Base-by-base conservation (phyloP, 1,140 invertebrate genomes). In the Pseudomyrmex flavicornis region DNA sequence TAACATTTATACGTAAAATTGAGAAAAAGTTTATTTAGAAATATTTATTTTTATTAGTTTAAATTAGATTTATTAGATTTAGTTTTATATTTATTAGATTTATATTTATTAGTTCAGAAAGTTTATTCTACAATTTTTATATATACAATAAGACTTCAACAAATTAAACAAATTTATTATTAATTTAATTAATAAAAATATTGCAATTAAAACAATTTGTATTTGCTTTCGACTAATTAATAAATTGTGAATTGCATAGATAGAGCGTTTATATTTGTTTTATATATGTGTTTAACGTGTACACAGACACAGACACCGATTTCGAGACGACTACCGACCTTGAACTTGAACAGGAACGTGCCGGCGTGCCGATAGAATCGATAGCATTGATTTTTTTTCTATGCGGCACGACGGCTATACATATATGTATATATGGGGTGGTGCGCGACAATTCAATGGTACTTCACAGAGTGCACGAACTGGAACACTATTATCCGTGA, bases 301-400 rank as follows among this genome's bases (percentile, higher is more conserved):
- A 17, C 58, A 35, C 58, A 35, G 35, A 35, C 35, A 3, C 26
- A 26, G 26, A 26, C 75, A 52, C 12, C 70, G 73, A 88, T 88
- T 87, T 85, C 69, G 58, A 76, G 62, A 87, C 35, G 63, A 65
- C 54, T 70, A 44, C 65, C 56, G 86, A 72, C 86, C 86, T 88
- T 88, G 86, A 83, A 88, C 86, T 88, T 87, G 85, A 88, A 84
- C 83, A 75, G 74, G 62, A 69, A 59, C 20, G 68, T 87, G 62
- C 35, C 35, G 35, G 35, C 80, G 54, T 85, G 61, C 83, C 77
- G 72, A 89, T 85, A 61, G 79, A 88, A 85, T 83, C 63, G 87
- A 88, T 83, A 65, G 44, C 86, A 88, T 88, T 88, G 86, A 88
- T 87, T 89, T 89, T 89, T 89, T 84, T 90, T 89, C 87, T 75